Conservation (phyloP, 2,797 vertebrate species). For the Sebastes nivosus region DNA sequence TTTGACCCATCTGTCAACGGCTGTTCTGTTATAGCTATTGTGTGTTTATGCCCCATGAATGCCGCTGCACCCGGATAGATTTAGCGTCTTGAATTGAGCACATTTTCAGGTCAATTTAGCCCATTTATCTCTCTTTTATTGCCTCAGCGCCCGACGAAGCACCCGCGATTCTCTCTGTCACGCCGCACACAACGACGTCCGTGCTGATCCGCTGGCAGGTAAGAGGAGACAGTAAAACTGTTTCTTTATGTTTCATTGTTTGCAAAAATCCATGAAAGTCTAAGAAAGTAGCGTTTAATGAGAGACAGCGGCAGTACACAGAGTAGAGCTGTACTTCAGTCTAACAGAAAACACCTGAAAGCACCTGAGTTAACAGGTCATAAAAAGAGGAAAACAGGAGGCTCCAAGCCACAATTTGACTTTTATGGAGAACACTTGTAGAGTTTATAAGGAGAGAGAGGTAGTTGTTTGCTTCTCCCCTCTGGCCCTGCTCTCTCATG, state of each 20-base stretch:
- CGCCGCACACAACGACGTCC: conserved; percentile 93
- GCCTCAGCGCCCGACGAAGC: conserved; percentile 83
- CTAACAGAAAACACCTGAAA: conserved; percentile 34
- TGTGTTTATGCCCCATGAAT: conserved; percentile 62
- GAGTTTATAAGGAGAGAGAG: conserved; percentile 62
- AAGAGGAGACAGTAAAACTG: neutral
- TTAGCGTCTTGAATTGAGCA: conserved; percentile 28
- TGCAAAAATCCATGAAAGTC: conserved; percentile 10
- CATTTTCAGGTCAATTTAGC: conserved; percentile 67
- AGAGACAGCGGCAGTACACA: conserved; percentile 1
- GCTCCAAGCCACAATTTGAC: conserved; percentile 53
- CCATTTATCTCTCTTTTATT: conserved; percentile 53
- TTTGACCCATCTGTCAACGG: conserved; percentile 29
- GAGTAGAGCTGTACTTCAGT: conserved; percentile 29
- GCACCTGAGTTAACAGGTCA: conserved; percentile 66
- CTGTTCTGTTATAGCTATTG: conserved; percentile 18
- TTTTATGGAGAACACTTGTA: conserved; percentile 68
- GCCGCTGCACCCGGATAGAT: conserved; percentile 42
- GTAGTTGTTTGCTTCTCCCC: conserved; percentile 43
- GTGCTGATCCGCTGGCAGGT: conserved; percentile 98
- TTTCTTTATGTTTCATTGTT: conserved; percentile 24
- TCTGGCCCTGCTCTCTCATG: conserved; percentile 49
- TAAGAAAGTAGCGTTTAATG: conserved; percentile 41
- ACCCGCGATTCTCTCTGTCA: conserved; percentile 91
- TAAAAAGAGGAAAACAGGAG: conserved; percentile 68